Evolutionary conservation across 2,113 vertebrate genomes (phyloP), one percentile per base, ranked within the genome.

Genomic region (Machaerirhynchus nigripectus): DNA sequence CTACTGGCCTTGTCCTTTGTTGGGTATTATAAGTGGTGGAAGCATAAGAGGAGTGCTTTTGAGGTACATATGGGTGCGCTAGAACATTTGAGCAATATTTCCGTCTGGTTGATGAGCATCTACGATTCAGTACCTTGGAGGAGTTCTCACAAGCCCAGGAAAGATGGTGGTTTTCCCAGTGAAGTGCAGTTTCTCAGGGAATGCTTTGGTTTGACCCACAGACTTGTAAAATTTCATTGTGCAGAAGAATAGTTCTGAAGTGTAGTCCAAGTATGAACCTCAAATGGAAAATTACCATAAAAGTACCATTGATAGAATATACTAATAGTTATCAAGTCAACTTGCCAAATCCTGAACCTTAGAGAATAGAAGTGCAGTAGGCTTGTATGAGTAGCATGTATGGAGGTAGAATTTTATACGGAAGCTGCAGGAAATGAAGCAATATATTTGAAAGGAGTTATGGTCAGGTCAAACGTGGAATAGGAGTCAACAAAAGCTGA

Each of bases 1-100:
- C 23, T 80, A 13, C 17, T 63, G 56, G 22, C 30, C 44, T 57
- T 70, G 8, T 75, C 17, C 12, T 71, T 94, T 89, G 4, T 64
- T 30, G 27, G 19, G 22, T 56, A 21, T 20, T 59, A 0, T 15
- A 39, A 31, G 30, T 27, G 12, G 16, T 73, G 55, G 55, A 59
- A 84, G 18, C 37, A 31, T 56, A 47, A 40, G 27, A 91, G 37
- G 23, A 68, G 44, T 59, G 27, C 7, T 70, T 47, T 31, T 67
- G 50, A 67, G 20, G 7, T 81, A 42, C 0, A 0, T 57, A 14
- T 46, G 69, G 60, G 57, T 71, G 28, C 0, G 1, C 31, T 47
- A 31, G 40, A 60, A 52, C 33, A 39, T 76, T 71, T 86, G 40
- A 64, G 50, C 50, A 39, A 5, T 5, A 5, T 77, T 85, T 88